A percentile compares a stretch with the other conserved stretches of the same genome.
phyloP scores from a whole-genome alignment of 1,140 invertebrate genomes.

The Cepaea nemoralis region DNA sequence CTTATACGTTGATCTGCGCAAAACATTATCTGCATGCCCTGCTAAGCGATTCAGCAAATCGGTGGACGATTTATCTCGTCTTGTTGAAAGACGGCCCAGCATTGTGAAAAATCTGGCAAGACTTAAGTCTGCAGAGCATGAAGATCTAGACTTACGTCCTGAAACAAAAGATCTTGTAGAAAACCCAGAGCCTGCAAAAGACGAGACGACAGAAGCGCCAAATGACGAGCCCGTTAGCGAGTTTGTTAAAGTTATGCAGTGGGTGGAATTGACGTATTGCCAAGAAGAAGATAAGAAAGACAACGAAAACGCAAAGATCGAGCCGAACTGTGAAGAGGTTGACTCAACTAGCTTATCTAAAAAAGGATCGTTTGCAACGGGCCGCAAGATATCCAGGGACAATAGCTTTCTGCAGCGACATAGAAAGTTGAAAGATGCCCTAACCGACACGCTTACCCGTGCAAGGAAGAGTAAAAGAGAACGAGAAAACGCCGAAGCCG shows the following conservation, averaged over 20 bases:
- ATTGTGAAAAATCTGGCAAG: background rate
- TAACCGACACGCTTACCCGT: slow-evolving; percentile 28
- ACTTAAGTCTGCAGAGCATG: background rate
- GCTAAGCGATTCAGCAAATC: background rate
- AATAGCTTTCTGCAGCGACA: slow-evolving; percentile 30
- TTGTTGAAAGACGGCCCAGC: background rate
- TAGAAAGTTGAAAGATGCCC: slow-evolving; percentile 24
- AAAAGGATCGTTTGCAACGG: background rate
- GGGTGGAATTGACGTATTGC: slow-evolving; percentile 39
- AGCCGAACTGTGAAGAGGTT: background rate
- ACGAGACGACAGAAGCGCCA: background rate
- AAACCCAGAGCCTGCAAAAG: background rate
- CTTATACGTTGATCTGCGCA: background rate
- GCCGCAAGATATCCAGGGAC: slow-evolving; percentile 28
- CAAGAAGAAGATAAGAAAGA: background rate
- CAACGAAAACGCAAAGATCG: background rate
- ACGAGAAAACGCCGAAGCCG: background rate
- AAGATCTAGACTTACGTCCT: background rate
- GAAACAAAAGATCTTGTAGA: background rate
- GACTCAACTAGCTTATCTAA: background rate
- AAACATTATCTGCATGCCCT: background rate
- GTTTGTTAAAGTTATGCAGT: slow-evolving; percentile 27
- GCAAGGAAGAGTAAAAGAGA: slow-evolving; percentile 22
- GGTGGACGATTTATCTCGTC: background rate
- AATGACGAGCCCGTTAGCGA: slow-evolving; percentile 30